Conservation (phyloP, 2,888 invertebrate species). For the Taphrorychus bicolor region DNA sequence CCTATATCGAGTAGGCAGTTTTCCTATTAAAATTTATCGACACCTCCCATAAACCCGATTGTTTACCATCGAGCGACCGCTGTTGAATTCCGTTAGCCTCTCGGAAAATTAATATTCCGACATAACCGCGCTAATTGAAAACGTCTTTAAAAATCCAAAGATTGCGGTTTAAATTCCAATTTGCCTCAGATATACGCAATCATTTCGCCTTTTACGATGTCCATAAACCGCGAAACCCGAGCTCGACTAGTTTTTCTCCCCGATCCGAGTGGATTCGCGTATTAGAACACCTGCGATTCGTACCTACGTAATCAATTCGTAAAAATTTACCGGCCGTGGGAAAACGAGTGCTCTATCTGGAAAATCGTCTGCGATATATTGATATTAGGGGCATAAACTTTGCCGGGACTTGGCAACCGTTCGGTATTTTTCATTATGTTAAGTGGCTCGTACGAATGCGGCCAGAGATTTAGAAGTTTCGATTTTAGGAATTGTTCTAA, state of each 20-base stretch:
- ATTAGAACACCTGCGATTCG: slow-evolving; percentile 49
- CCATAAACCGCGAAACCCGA: slow-evolving; percentile 37
- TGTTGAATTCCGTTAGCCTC: slow-evolving; percentile 17
- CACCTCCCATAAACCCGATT: slow-evolving; percentile 4
- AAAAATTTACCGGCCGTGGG: slow-evolving; percentile 35
- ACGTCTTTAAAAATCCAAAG: slow-evolving; percentile 29
- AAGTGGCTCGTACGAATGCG: slow-evolving; percentile 9
- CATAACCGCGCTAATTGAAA: slow-evolving; percentile 27
- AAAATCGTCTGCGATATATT: slow-evolving; percentile 16
- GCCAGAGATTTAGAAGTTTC: slow-evolving; percentile 9
- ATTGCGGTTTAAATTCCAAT: slow-evolving; percentile 28
- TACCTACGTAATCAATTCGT: slow-evolving; percentile 33
- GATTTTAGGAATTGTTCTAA: slow-evolving; percentile 3
- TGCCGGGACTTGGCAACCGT: slow-evolving; percentile 9
- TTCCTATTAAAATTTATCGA: slow-evolving; percentile 3
- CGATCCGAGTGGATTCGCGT: slow-evolving; percentile 26
- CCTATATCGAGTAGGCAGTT: too few relatives aligned
- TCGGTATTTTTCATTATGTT: slow-evolving; percentile 9
- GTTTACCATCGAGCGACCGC: slow-evolving; percentile 6
- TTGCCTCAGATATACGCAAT: slow-evolving; percentile 26
- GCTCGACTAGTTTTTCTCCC: slow-evolving; percentile 30
- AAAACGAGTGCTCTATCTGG: slow-evolving; percentile 22
- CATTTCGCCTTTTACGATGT: slow-evolving; percentile 37
- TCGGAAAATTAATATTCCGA: slow-evolving; percentile 23
- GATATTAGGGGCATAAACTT: slow-evolving; percentile 10